Base-by-base conservation (phyloP, 1,140 invertebrate species). In the Drosophila aff. region DNA sequence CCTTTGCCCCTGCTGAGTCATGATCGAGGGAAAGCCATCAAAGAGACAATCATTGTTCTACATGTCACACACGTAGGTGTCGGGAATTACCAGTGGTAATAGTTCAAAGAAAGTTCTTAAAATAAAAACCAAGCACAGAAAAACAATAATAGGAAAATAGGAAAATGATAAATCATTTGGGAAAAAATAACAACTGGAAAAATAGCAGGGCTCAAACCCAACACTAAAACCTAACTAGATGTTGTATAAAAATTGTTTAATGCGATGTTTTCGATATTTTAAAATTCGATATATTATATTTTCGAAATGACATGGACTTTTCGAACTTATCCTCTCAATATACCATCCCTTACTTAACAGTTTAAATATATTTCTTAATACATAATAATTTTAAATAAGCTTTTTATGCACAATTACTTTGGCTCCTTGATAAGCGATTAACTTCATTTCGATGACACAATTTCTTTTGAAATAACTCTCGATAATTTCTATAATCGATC, bases 1-100 rank as follows among this genome's bases (percentile, higher is more conserved):
- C 26, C 47, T 38, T 52, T 67, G 16, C 13, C 31, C n/a, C 31
- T 47, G 59, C 31, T 16, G 59, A 16, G 64, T 67, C 64, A 67
- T 64, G 64, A 38, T 67, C 31, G 59, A n/a, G 64, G 21, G 64
- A 67, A 67, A 67, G 64, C 62, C 31, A 44, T 67, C 18, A 46
- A 16, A n/a, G 59, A 23, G 21, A 6, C 58, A 15, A 13, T 26
- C 64, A 62, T 23, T 59, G 59, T 66, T 66, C 64, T 66, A 63
- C 33, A 62, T 66, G 64, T 63, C 64, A 18, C 41, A 63, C 58
- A 16, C 31, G 44, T 44, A 43, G 64, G 40, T 66, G 57, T 28
- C 31, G 5, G 33, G 8, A 3, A 55, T 38, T 23, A 0, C 15
- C 16, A 16, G 4, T 11, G 52, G 8, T n/a, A 33, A 4, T 2